phyloP scores from a whole-genome alignment of 2,113 vertebrate genomes.

The Lepus timidus region DNA sequence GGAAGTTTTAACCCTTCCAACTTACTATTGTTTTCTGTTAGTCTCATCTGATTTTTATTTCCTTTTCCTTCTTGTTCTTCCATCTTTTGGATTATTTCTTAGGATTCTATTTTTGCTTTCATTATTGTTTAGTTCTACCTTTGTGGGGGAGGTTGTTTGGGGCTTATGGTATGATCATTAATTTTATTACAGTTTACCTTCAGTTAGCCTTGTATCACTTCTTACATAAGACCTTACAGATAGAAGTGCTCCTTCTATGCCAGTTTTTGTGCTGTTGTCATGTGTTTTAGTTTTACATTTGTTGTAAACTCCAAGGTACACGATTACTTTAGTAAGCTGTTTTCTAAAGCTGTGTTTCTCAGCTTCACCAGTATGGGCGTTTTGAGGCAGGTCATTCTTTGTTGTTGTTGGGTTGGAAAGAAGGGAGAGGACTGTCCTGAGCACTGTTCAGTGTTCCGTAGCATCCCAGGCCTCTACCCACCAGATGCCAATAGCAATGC shows the following conservation, averaged over 20 bases:
- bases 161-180: background rate
- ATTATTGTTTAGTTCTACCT: background rate
- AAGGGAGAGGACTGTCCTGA: accelerated
- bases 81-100: background rate
- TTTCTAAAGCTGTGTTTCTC: constrained; percentile 14
- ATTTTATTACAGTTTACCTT: background rate
- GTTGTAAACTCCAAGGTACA: background rate
- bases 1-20: background rate
- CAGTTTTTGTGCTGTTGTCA: too few relatives aligned
- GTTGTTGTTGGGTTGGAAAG: background rate
- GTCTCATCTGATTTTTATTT: background rate
- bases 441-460: background rate
- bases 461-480: background rate
- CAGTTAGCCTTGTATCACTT: background rate
- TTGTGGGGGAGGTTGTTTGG: background rate
- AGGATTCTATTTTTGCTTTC: background rate
- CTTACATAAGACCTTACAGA: background rate
- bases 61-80: background rate
- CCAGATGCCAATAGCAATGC: accelerated
- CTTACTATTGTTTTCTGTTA: background rate
- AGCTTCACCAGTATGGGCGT: background rate
- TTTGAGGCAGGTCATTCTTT: background rate
- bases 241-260: too few relatives aligned
- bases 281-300: background rate
- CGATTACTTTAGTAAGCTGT: background rate